Evolutionary conservation across 2,113 vertebrate species (phyloP).

Genomic region (Riparia riparia): DNA sequence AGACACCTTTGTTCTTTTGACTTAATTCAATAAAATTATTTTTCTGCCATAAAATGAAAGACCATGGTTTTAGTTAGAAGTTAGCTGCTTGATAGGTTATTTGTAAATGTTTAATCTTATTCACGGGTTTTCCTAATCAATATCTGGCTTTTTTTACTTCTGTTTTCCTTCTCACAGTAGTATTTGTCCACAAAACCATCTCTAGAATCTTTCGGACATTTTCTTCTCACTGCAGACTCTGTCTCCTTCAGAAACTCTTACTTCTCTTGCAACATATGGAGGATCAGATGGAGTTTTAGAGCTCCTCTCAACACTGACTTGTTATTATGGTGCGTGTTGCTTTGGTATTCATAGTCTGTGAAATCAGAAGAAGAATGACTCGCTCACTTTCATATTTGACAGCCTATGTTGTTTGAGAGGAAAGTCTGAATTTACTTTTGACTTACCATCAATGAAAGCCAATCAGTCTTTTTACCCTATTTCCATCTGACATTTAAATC

Average conservation of each 20-base stretch:
- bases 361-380: neutral
- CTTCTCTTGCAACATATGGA: neutral
- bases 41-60: conserved; percentile 32
- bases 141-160: neutral
- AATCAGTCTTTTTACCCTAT: neutral
- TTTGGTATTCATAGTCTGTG: neutral
- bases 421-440: neutral
- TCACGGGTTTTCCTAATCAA: conserved; percentile 7
- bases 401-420: neutral
- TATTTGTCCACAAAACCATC: neutral
- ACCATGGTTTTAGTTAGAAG: neutral
- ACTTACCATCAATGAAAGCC: neutral
- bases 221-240: neutral
- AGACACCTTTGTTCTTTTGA: conserved; percentile 4
- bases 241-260: conserved; percentile 24
- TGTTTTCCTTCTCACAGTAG: neutral
- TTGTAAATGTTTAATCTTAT: conserved; percentile 10
- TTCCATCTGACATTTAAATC: neutral
- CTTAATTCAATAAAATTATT: conserved; percentile 13
- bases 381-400: neutral
- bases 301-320: neutral
- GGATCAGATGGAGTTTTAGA: conserved; percentile 21
- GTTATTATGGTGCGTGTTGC: neutral
- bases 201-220: neutral
- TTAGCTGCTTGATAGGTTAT: neutral